Percentiles rank a stretch among this genome's conserved stretches.
These are phyloP conservation scores for Antechinus stuartii DNA, from an alignment of 2,113 vertebrate genomes.

Conservation along the genomic window DNA sequence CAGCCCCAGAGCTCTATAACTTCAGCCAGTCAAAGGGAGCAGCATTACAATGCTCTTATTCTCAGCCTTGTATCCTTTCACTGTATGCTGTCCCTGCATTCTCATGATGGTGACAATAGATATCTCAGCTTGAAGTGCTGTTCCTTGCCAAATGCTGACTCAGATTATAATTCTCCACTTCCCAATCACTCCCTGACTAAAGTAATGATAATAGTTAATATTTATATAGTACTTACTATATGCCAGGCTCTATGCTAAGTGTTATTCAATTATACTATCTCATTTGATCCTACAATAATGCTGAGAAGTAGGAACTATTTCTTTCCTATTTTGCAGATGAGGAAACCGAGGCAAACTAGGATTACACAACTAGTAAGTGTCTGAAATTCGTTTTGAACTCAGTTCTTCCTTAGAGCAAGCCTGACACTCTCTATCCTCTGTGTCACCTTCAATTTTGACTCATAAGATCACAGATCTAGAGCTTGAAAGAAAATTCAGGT, in stretches of 20 bases:
- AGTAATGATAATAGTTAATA: not conserved
- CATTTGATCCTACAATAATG: not conserved
- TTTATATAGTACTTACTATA: not conserved
- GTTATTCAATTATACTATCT: not conserved
- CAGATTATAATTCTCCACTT: not conserved
- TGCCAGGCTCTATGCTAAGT: not conserved
- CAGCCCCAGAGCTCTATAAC: not conserved
- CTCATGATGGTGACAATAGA: not conserved
- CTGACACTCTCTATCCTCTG: not conserved
- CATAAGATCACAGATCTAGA: not conserved
- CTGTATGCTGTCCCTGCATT: not conserved
- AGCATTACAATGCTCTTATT: not conserved
- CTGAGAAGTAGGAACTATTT: not conserved
- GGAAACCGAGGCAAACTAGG: not conserved
- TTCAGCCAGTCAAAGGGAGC: not conserved
- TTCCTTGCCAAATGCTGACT: not conserved
- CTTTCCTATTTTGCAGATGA: not conserved
- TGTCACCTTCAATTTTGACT: not conserved
- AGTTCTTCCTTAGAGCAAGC: not conserved
- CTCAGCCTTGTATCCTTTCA: not conserved
- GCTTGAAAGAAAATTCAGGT: not conserved
- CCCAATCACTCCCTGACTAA: not conserved
- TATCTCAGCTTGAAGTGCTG: not conserved
- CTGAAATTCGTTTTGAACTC: not conserved
- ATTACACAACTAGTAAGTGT: not conserved